Percentiles rank a stretch among this genome's conserved stretches.
Conservation (phyloP, 1,140 invertebrate species). For the Euura saliciscinereae region DNA sequence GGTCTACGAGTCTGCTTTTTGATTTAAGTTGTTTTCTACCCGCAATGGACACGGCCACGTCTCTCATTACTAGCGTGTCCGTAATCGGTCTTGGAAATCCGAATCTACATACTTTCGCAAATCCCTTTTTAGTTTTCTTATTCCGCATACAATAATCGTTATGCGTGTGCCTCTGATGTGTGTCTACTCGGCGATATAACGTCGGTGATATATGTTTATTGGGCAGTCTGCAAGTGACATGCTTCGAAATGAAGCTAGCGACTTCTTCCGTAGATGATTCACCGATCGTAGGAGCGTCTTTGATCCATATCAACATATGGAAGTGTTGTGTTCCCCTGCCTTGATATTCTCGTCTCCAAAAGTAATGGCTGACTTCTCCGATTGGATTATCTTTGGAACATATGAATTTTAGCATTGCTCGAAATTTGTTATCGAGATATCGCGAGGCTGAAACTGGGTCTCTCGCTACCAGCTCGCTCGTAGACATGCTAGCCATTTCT, state of each 20-base stretch:
- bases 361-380: slow-evolving; percentile 32
- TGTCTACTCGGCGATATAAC: no score
- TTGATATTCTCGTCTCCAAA: slow-evolving; percentile 32
- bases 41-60: slow-evolving; percentile 28
- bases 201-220: no score
- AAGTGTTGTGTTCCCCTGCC: no score
- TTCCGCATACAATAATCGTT: no score
- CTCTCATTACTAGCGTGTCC: slow-evolving; percentile 22
- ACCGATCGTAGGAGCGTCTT: no score
- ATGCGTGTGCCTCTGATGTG: no score
- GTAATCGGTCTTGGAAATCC: slow-evolving; percentile 27
- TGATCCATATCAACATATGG: no score
- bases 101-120: slow-evolving; percentile 33
- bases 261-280: no score
- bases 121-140: not conserved
- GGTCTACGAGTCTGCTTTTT: slow-evolving; percentile 30
- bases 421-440: slow-evolving; percentile 38
- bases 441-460: slow-evolving; percentile 13
- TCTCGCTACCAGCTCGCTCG: no score
- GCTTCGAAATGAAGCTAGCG: no score
- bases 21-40: slow-evolving; percentile 24
- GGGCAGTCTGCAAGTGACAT: no score
- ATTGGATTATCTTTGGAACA: slow-evolving; percentile 29
- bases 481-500: not conserved
- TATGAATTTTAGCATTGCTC: slow-evolving; percentile 35